Evolutionary conservation across 2,113 vertebrate genomes (phyloP).

Genomic region (Coregonus clupeaformis): DNA sequence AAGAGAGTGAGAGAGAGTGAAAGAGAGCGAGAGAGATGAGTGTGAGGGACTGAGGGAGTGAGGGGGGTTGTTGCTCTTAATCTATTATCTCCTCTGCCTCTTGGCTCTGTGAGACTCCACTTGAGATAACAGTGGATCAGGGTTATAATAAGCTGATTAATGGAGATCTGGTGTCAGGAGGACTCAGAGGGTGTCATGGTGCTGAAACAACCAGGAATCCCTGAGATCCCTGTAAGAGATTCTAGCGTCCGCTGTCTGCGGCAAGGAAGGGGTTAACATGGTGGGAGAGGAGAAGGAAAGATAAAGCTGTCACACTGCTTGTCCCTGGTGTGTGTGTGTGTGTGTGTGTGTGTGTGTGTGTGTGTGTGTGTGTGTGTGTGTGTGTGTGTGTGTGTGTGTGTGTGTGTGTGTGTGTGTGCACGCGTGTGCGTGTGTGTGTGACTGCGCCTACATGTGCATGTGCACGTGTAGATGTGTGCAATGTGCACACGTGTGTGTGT

Average conservation of each 20-base stretch:
- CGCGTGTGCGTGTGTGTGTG: too few relatives aligned
- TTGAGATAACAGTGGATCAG: neutral
- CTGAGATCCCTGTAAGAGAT: neutral
- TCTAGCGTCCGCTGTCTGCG: neutral
- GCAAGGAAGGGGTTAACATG: neutral
- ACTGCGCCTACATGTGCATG: too few relatives aligned
- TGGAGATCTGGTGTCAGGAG: neutral
- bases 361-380: too few relatives aligned
- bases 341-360: too few relatives aligned
- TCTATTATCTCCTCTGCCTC: neutral
- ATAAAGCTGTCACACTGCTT: neutral
- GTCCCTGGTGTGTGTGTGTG: neutral
- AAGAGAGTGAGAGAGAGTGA: neutral
- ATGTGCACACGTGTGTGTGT: too few relatives aligned
- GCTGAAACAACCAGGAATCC: neutral
- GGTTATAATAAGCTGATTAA: neutral
- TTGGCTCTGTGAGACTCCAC: neutral
- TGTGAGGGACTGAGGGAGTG: neutral
- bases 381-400: too few relatives aligned
- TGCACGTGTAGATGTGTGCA: too few relatives aligned
- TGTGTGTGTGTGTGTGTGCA: too few relatives aligned
- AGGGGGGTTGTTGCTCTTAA: neutral
- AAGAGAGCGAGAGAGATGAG: neutral
- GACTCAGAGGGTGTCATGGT: neutral
- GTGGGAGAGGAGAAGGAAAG: neutral